Evolutionary conservation across 2,113 vertebrate genomes (phyloP).

Genomic region (Urocolius indicus): DNA sequence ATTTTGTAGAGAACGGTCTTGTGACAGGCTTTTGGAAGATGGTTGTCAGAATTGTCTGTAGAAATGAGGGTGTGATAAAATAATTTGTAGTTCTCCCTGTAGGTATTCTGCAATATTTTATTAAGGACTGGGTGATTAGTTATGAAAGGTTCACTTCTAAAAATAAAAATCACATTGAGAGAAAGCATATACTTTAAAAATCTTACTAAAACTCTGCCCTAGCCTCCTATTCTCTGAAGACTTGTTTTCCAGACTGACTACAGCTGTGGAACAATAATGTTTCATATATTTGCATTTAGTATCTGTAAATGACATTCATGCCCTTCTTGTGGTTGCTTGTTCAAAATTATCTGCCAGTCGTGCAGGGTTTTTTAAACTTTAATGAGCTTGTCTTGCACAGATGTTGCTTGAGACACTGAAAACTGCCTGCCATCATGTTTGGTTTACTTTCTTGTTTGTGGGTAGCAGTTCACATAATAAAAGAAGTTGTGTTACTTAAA

Average conservation of each 20-base stretch:
- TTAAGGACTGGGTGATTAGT: not conserved
- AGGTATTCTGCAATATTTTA: not conserved
- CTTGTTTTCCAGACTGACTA: not conserved
- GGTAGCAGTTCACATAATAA: not conserved
- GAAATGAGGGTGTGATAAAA: not conserved
- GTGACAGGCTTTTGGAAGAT: not conserved
- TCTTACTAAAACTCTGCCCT: not conserved
- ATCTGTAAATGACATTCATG: not conserved
- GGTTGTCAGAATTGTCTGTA: not conserved
- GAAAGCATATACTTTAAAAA: not conserved
- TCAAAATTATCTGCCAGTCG: not conserved
- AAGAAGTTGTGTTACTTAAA: not conserved
- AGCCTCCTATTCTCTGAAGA: not conserved
- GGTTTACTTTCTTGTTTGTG: not conserved
- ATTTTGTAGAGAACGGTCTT: not conserved
- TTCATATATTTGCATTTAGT: not conserved
- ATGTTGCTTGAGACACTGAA: not conserved
- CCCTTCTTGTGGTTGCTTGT: not conserved
- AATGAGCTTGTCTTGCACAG: not conserved
- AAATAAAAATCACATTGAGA: not conserved
- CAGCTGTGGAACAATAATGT: not conserved
- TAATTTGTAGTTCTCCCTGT: not conserved
- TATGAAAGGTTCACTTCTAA: not conserved
- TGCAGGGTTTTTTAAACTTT: not conserved
- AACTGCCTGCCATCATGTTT: not conserved